A percentile compares a stretch with the other conserved stretches of the same genome.
These are phyloP conservation scores for Sinotaia quadrata DNA, from an alignment of 2,888 invertebrate genomes.

Conservation along the genomic window DNA sequence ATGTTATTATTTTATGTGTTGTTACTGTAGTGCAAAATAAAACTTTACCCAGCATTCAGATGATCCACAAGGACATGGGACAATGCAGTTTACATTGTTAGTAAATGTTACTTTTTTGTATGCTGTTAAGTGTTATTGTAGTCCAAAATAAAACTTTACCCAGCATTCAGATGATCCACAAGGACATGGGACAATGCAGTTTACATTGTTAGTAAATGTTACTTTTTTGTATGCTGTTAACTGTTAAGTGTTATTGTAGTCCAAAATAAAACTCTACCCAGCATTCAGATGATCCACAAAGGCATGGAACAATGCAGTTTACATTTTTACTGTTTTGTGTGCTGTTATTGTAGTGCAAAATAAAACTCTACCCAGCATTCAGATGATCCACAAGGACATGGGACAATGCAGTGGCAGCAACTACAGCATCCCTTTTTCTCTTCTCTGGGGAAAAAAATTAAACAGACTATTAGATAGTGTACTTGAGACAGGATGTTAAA, in stretches of 20 bases:
- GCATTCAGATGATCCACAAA: not conserved
- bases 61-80: not conserved
- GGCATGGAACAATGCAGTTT: not conserved
- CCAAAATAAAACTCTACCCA: no score
- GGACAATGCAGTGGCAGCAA: conserved; percentile 92
- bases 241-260: no score
- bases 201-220: no score
- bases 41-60: no score
- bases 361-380: conserved; percentile 88
- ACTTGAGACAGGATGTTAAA: no score
- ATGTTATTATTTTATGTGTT: no score
- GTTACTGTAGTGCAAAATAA: no score
- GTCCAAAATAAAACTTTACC: conserved; percentile 78
- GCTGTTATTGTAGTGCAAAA: conserved; percentile 38
- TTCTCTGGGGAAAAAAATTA: no score
- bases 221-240: no score
- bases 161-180: conserved; percentile 97
- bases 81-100: not conserved
- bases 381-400: conserved; percentile 96
- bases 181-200: no score
- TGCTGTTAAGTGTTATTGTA: not conserved
- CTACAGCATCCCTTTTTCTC: conserved; percentile 92
- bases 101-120: no score
- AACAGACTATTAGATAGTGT: no score
- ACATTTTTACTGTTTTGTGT: not conserved